These are phyloP conservation scores for Meloidogyne hapla DNA, from an alignment of 1,140 invertebrate species.

Conservation along the genomic window DNA sequence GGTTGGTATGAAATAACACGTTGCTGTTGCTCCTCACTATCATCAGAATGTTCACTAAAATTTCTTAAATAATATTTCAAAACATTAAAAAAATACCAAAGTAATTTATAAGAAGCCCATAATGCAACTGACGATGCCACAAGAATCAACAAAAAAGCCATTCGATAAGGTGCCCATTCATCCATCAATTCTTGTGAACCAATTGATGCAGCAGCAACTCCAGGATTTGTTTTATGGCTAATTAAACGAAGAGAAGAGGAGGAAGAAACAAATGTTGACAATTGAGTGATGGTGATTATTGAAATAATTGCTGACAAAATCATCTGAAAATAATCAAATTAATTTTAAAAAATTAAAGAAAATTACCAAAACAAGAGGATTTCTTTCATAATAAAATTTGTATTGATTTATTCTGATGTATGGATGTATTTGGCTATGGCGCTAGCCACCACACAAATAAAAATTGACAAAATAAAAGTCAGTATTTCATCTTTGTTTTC, in stretches of 20 bases:
- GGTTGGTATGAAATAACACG: neutral
- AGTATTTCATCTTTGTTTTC: too few species aligned
- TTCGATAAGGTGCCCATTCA: constrained; percentile 24
- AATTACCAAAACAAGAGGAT: neutral
- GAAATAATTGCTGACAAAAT: neutral
- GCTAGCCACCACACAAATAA: too few species aligned
- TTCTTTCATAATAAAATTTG: too few species aligned
- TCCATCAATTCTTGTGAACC: constrained; percentile 24
- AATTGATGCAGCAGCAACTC: constrained; percentile 14
- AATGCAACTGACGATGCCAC: constrained; percentile 19
- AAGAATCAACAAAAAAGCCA: constrained; percentile 20
- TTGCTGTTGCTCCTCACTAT: neutral
- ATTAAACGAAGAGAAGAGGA: neutral
- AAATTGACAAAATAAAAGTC: too few species aligned
- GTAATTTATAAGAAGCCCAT: constrained; percentile 27
- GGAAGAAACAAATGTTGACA: neutral
- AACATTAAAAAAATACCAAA: constrained; percentile 2
- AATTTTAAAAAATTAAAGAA: neutral
- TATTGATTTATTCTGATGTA: too few species aligned
- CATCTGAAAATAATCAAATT: neutral
- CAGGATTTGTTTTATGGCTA: constrained; percentile 19
- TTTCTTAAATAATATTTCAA: neutral
- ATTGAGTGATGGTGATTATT: neutral
- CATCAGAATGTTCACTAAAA: neutral
- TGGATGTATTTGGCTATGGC: too few species aligned